Evolutionary conservation across 92 coral and sea anemone genomes (phyloP).

Genomic region (Pocillopora grandis): DNA sequence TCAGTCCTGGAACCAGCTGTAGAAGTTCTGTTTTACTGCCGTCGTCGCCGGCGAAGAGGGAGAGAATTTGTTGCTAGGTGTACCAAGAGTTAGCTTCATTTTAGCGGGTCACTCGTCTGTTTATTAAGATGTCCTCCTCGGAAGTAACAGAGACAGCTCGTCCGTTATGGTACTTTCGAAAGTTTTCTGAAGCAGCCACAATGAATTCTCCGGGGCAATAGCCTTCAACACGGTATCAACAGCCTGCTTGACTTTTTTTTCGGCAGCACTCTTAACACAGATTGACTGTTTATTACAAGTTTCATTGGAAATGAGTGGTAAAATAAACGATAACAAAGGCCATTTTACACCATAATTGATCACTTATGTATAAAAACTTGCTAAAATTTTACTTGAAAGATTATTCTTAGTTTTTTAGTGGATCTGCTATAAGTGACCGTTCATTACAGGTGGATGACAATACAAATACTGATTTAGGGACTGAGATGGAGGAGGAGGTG

Average conservation of each 20-base stretch:
- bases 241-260: constrained; percentile 37
- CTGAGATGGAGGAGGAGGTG: no score
- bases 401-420: no score
- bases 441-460: no score
- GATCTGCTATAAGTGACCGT: no score
- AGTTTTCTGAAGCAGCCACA: constrained; percentile 24
- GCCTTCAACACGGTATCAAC: constrained; percentile 28
- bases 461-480: no score
- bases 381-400: no score
- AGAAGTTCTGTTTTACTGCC: not conserved
- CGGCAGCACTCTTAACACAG: no score
- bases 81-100: constrained; percentile 41
- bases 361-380: no score
- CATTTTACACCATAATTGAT: no score
- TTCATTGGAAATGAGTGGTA: no score
- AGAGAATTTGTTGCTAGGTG: constrained; percentile 42
- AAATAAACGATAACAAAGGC: no score
- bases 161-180: constrained; percentile 15
- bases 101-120: constrained; percentile 32
- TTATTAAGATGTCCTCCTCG: constrained; percentile 22
- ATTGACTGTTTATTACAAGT: no score
- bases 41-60: constrained; percentile 36
- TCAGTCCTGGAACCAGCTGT: constrained; percentile 47
- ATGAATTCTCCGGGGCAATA: constrained; percentile 55
- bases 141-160: constrained; percentile 9